These are phyloP conservation scores for Orussus abietinus DNA, from an alignment of 1,140 invertebrate species.

Conservation along the genomic window DNA sequence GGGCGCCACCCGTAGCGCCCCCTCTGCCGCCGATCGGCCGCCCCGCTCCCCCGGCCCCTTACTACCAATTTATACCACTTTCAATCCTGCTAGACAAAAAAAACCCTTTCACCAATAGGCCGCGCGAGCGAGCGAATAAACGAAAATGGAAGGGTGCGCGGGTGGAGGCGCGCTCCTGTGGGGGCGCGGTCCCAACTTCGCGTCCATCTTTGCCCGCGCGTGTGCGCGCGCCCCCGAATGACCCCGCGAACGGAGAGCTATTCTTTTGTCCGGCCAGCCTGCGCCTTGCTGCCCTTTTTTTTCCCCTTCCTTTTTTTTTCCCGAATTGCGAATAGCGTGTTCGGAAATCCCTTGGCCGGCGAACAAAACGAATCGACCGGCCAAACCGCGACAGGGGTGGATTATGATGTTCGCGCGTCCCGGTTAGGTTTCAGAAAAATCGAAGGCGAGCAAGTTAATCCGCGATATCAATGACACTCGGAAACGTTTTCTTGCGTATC, in stretches of 20 bases:
- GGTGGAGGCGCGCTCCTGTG: constrained; percentile 1
- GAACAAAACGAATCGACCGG: constrained; percentile 1
- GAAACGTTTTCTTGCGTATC: no score
- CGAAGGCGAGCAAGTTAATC: no score
- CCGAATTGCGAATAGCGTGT: constrained; percentile 1
- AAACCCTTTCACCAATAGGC: constrained; percentile 26
- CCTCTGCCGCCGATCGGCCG: background rate
- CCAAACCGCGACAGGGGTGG: background rate
- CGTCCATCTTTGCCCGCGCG: constrained; percentile 6
- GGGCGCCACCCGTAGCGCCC: background rate
- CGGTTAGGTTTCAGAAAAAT: no score
- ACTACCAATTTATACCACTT: constrained; percentile 35
- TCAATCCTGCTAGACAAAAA: constrained; percentile 33
- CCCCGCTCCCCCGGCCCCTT: background rate
- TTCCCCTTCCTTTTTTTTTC: constrained; percentile 9
- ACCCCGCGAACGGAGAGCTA: constrained; percentile 7
- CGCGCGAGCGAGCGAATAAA: constrained; percentile 34
- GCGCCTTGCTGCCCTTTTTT: constrained; percentile 3
- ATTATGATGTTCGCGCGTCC: background rate
- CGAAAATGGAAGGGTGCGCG: constrained; percentile 30
- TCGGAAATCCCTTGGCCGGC: background rate
- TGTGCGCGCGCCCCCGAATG: constrained; percentile 5
- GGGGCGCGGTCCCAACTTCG: background rate
- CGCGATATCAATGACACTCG: no score
- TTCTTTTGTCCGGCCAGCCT: constrained; percentile 8